Evolutionary conservation across 2,888 invertebrate genomes (phyloP).

Genomic region (Oithona nana): DNA sequence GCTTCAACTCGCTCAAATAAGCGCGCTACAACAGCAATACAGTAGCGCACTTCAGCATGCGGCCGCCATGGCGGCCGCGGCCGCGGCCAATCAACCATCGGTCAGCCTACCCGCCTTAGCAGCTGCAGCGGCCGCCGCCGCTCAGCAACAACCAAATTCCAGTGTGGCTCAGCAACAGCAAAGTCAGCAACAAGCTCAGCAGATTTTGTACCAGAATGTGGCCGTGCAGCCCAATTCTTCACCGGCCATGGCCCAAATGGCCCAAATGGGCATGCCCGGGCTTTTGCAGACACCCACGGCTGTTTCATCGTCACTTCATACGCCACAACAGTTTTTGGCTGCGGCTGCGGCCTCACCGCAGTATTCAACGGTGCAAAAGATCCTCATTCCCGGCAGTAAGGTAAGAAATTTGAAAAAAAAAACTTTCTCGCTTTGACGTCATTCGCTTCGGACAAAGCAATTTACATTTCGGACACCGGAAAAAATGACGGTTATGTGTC

Average conservation of each 20-base stretch:
- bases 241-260: not conserved
- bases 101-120: not conserved
- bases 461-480: too few species aligned
- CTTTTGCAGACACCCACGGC: not conserved
- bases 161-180: not conserved
- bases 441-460: too few species aligned
- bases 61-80: not conserved
- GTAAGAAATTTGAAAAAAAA: not conserved
- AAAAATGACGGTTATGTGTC: too few species aligned
- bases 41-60: not conserved
- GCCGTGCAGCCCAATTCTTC: not conserved
- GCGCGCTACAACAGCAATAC: not conserved
- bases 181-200: not conserved
- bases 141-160: not conserved
- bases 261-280: not conserved
- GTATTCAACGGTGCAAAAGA: not conserved
- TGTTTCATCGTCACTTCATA: not conserved
- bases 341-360: not conserved
- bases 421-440: too few species aligned
- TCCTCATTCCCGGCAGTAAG: not conserved
- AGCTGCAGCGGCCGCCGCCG: not conserved
- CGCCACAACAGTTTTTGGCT: not conserved
- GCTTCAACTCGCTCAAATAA: not conserved
- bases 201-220: not conserved
- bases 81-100: not conserved